Base-by-base conservation (phyloP, 1,140 invertebrate species). In the Lethrus apterus region DNA sequence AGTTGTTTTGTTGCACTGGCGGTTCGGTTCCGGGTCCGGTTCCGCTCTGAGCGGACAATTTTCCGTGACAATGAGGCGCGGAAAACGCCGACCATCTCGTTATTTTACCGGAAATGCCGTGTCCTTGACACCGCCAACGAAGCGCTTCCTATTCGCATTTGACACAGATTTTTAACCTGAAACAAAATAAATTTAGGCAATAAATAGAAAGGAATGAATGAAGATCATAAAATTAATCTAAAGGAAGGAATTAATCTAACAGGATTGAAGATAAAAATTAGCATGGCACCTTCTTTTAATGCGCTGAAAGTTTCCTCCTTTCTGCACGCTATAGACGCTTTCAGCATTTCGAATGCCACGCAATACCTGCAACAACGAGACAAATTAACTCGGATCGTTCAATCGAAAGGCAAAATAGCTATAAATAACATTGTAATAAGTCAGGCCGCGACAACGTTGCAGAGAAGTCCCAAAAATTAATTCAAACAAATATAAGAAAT, bases 341-440 rank as follows among this genome's bases (percentile, higher is more conserved):
- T 89, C 29, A 81, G 72, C 10, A 90, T 78, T 65, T 87, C 81
- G 56, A 86, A 90, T 56, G 85, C 79, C 3, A 88, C 81, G 60
- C 85, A 89, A 63, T 89, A 89, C 60, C 86, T 89, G 77, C 17
- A 81, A 78, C 10, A 31, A 47, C n/a, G n/a, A n/a, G n/a, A n/a
- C n/a, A n/a, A n/a, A n/a, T n/a, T n/a, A n/a, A n/a, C n/a, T n/a
- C n/a, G n/a, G n/a, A n/a, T n/a, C n/a, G n/a, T n/a, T n/a, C n/a
- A n/a, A n/a, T n/a, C n/a, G n/a, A n/a, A n/a, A n/a, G n/a, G n/a
- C n/a, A n/a, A n/a, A n/a, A n/a, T n/a, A n/a, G n/a, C n/a, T n/a
- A n/a, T n/a, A n/a, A n/a, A n/a, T n/a, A n/a, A n/a, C n/a, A n/a
- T n/a, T n/a, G n/a, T n/a, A n/a, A n/a, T n/a, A n/a, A n/a, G n/a